Evolutionary conservation across 2,888 invertebrate species (phyloP), one percentile per base, ranked within the genome.

Genomic region (Archips xylosteana): DNA sequence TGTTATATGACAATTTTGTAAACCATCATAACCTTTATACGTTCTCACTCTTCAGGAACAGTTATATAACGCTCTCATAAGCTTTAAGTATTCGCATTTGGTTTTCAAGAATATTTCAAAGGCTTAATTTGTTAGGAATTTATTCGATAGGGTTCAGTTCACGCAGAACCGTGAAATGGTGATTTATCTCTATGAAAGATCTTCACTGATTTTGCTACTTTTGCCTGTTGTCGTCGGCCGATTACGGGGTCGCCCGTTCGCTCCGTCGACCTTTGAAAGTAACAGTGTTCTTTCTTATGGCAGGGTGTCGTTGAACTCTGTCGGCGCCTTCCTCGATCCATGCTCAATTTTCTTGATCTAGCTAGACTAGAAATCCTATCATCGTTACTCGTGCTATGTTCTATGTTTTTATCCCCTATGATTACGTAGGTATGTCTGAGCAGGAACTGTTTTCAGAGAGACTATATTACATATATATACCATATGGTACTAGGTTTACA

Each of bases 191-290:
- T 64, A 71, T 45, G 63, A 71, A 67, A 68, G 66, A 68, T 71
- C 47, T 39, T 57, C 59, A 68, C 36, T 10, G 60, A 63, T 63
- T 67, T 71, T 68, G 49, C 66, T 68, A 34, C 62, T 61, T 70
- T 57, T 47, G 47, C 49, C 70, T 59, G 71, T 64, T 71, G 75
- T 62, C 66, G 70, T 57, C 54, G 57, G 75, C 70, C 61, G 71
- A 68, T 71, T 73, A 71, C 70, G 70, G 63, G 74, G 76, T 78
- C 82, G 82, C 84, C 83, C 83, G 85, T 83, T 83, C 82, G 85
- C 84, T 81, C 82, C 80, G 78, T 75, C 89, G 91, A 93, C 92
- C 93, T 93, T 92, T 94, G 89, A 92, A 94, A 92, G 92, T 91
- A 92, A 93, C 91, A 92, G 92, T 90, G 86, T 86, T 87, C 39